Percentiles rank a stretch among this genome's conserved stretches.
Conservation (phyloP, 2,797 vertebrate species). For the Mus caroli region DNA sequence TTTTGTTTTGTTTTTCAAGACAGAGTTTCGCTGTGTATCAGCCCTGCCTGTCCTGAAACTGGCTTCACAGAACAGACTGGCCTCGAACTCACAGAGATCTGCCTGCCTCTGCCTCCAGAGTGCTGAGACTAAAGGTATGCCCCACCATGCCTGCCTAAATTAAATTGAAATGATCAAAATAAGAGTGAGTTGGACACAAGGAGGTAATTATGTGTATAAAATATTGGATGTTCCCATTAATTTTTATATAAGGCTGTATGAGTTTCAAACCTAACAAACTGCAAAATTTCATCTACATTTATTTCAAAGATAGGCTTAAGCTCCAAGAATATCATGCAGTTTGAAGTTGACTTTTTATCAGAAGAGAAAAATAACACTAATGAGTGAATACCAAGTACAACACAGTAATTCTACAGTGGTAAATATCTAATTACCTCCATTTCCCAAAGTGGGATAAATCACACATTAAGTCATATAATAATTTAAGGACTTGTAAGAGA, state of each 20-base stretch:
- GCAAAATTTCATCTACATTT: slow-evolving; percentile 78
- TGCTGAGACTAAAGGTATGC: not conserved
- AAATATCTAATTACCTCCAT: slow-evolving; percentile 79
- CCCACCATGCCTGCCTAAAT: slow-evolving; percentile 33
- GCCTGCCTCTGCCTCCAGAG: not conserved
- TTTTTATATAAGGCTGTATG: slow-evolving; percentile 79
- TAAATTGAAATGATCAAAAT: slow-evolving; percentile 71
- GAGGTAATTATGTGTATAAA: slow-evolving; percentile 67
- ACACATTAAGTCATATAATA: slow-evolving; percentile 79
- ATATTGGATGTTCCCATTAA: slow-evolving; percentile 70
- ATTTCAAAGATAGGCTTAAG: slow-evolving; percentile 78
- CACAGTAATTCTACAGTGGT: slow-evolving; percentile 71
- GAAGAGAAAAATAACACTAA: slow-evolving; percentile 72
- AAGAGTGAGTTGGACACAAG: slow-evolving; percentile 55
- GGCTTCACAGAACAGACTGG: not conserved
- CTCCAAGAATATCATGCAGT: slow-evolving; percentile 77
- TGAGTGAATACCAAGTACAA: slow-evolving; percentile 78
- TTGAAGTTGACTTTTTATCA: slow-evolving; percentile 70
- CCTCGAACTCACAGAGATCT: not conserved
- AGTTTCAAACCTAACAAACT: slow-evolving; percentile 83
- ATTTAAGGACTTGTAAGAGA: slow-evolving; percentile 80
- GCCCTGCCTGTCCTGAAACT: not conserved
- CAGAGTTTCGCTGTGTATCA: not conserved
- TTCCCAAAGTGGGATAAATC: slow-evolving; percentile 78
- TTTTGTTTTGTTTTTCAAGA: not conserved